Conservation (phyloP, 2,113 vertebrate species). For the Gasterosteus nipponicus region DNA sequence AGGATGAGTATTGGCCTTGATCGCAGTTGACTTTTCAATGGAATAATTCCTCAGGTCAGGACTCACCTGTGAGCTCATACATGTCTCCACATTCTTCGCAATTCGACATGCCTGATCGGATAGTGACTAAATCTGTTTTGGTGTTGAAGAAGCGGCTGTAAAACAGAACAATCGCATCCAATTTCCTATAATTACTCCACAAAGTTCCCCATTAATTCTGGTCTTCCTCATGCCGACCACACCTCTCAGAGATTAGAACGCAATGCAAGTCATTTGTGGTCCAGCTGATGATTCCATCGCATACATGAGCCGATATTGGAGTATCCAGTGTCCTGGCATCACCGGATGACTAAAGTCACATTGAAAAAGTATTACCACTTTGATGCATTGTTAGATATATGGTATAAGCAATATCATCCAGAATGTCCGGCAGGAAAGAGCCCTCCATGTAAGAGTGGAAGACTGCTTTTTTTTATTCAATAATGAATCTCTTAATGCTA, state of each 20-base stretch:
- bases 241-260: background rate
- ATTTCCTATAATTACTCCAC: background rate
- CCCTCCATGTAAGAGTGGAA: background rate
- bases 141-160: background rate
- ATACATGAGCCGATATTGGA: background rate
- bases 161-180: background rate
- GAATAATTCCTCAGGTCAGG: background rate
- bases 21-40: background rate
- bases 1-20: background rate
- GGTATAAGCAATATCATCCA: background rate
- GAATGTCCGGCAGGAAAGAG: background rate
- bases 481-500: background rate
- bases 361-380: background rate
- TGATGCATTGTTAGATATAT: conserved; percentile 3
- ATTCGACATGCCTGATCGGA: background rate
- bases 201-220: background rate
- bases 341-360: background rate
- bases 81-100: background rate
- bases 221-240: background rate
- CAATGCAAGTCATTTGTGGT: background rate
- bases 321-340: background rate
- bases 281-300: background rate
- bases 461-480: background rate
- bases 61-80: background rate
- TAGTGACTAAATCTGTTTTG: background rate